Base-by-base conservation (phyloP, 2,113 vertebrate genomes). In the Labeo rohita region DNA sequence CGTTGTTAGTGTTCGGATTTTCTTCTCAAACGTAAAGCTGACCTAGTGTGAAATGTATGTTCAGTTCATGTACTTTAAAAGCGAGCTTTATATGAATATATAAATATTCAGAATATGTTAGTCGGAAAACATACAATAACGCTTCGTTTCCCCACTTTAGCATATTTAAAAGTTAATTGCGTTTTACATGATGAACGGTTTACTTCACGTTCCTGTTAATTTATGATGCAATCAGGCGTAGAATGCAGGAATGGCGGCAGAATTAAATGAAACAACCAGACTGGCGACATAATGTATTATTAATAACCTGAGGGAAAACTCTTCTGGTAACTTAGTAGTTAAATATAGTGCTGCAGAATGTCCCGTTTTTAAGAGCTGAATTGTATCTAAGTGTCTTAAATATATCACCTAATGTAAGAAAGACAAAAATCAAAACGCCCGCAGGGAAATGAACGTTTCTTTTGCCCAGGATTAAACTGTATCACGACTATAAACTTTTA, bases 301-400 rank as follows among this genome's bases (percentile, higher is more conserved):
- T 95, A 80, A 94, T 92, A 59, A 54, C 88, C 86, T 68, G 86
- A 92, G 86, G 88, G 89, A 90, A 93, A 93, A 93, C 91, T 92
- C 13, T 61, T 56, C 54, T 39, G 6, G 56, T 23, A 91, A 93
- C 85, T 83, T 90, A 47, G 86, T 84, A 83, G n/a, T 23, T 49
- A 74, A 13, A 77, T 88, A 81, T 79, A 61, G 83, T 88, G 85
- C 86, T 86, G 84, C 86, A 84, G 59, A 80, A 54, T 23, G 11
- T 5, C n/a, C 43, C 56, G 16, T 36, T 49, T 45, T 39, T 15
- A 13, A n/a, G 6, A 23, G 18, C 43, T 15, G 18, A 36, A 36
- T 8, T 10, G n/a, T 16, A 61, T 23, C 10, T 11, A 4, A 79
- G 0, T 1, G 18, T 23, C 6, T 34, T 52, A 3, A 15, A 9